Percentiles rank a stretch among this genome's conserved stretches.
Conservation (phyloP, 2,113 vertebrate species). For the Equus quagga region DNA sequence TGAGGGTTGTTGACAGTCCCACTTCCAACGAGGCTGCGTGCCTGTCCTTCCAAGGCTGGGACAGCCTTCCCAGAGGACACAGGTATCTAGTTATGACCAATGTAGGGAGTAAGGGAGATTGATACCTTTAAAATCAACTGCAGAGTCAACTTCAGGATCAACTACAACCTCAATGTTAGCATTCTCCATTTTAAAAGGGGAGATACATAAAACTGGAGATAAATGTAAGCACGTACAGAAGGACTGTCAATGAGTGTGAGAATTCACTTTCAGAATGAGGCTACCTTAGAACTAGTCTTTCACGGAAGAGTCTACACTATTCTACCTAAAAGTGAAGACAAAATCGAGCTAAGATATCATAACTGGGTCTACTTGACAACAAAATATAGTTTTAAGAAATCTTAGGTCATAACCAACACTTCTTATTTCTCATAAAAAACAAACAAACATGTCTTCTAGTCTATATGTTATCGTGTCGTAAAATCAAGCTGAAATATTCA, state of each 20-base stretch:
- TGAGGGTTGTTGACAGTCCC: background rate
- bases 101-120: accelerated
- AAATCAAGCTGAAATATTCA: background rate
- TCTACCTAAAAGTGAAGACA: background rate
- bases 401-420: background rate
- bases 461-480: background rate
- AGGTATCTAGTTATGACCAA: background rate
- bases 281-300: accelerated
- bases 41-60: background rate
- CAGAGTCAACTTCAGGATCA: background rate
- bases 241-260: background rate
- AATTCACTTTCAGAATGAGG: background rate
- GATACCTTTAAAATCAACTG: background rate
- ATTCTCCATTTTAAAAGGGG: background rate
- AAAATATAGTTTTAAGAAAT: background rate
- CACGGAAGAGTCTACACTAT: background rate
- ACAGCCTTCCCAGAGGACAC: accelerated
- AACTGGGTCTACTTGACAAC: background rate
- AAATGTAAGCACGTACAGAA: too few relatives aligned
- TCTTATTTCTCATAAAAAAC: background rate
- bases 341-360: background rate
- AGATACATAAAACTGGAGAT: background rate
- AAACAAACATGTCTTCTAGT: background rate
- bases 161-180: background rate
- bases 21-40: accelerated